Percentiles rank a stretch among this genome's conserved stretches.
Conservation (phyloP, 2,797 vertebrate species). For the Rousettus madagascariensis region DNA sequence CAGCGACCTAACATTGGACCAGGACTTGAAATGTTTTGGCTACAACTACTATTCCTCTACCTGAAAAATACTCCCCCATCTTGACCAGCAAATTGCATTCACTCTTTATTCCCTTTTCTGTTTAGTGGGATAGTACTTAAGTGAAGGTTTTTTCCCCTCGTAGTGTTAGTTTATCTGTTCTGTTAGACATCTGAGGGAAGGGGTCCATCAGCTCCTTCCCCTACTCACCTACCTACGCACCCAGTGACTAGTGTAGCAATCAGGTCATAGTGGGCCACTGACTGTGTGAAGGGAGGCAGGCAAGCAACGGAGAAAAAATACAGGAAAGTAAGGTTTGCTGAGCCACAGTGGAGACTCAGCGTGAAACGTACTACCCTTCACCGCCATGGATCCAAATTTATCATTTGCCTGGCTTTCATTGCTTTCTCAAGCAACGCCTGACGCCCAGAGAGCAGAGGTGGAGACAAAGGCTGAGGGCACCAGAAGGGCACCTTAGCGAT, state of each 20-base stretch:
- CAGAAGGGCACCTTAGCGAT: too few relatives aligned
- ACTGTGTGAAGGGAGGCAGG: background rate
- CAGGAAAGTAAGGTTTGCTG: background rate
- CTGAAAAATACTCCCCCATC: background rate
- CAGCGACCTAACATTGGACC: background rate
- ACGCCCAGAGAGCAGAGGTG: background rate
- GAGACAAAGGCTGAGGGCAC: background rate
- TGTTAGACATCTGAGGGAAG: background rate
- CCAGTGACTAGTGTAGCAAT: background rate
- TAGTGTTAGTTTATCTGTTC: background rate
- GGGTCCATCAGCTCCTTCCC: background rate
- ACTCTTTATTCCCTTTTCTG: background rate
- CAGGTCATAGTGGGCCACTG: background rate
- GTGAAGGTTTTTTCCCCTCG: background rate
- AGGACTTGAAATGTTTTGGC: conserved; percentile 6
- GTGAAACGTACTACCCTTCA: background rate
- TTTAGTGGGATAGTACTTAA: background rate
- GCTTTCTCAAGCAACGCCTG: background rate
- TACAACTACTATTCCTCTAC: background rate
- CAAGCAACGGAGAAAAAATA: background rate
- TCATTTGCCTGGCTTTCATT: background rate
- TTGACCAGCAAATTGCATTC: background rate
- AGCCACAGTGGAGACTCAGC: background rate
- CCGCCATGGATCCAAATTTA: background rate
- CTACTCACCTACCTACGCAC: background rate